Conservation (phyloP, 2,797 vertebrate species). For the Euphonia xanthogaster region DNA sequence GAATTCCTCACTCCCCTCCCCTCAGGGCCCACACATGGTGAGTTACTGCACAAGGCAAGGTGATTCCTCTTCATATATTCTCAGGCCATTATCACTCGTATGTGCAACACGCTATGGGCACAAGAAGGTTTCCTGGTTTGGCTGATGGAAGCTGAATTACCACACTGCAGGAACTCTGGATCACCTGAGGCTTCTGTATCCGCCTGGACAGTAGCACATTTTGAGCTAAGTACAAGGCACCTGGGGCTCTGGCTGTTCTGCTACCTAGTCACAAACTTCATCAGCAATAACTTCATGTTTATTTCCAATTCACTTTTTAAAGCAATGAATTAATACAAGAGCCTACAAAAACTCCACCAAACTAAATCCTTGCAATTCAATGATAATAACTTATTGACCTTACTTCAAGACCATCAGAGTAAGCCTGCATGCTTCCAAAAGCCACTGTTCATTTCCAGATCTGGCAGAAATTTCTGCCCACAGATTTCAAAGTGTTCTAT, state of each 20-base stretch:
- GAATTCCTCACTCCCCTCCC: neutral
- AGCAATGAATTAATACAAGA: neutral
- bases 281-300: neutral
- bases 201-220: neutral
- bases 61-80: neutral
- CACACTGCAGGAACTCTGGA: neutral
- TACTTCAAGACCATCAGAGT: neutral
- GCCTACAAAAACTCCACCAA: neutral
- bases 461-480: neutral
- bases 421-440: neutral
- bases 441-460: neutral
- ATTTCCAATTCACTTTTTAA: neutral
- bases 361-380: neutral
- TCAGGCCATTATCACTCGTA: neutral
- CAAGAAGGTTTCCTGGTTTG: neutral
- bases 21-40: fast-evolving
- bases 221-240: neutral
- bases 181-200: neutral
- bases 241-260: neutral
- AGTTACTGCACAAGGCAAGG: neutral
- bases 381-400: neutral
- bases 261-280: neutral
- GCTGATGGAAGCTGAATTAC: neutral
- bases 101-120: fast-evolving
- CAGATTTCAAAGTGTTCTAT: neutral